phyloP scores from a whole-genome alignment of 2,888 invertebrate species.

The Morpho helenor region DNA sequence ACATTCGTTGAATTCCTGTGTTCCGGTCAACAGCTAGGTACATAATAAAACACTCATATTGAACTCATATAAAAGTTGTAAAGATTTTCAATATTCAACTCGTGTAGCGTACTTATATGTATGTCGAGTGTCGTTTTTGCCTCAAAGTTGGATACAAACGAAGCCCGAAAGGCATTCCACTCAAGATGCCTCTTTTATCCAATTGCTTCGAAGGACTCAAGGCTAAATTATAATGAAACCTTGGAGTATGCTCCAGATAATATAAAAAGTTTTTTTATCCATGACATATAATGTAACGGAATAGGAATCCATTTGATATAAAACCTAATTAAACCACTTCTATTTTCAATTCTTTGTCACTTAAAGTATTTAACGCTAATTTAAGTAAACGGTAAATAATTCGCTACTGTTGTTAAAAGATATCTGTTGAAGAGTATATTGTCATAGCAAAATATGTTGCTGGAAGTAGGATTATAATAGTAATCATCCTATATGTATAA shows the following conservation, averaged over 20 bases:
- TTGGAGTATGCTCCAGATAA: constrained; percentile 22
- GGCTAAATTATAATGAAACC: constrained; percentile 35
- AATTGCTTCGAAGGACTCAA: constrained; percentile 48
- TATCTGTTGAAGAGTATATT: no score
- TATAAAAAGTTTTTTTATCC: constrained; percentile 18
- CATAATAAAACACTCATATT: neutral
- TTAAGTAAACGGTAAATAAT: no score
- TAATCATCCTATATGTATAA: no score
- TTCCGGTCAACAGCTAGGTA: neutral
- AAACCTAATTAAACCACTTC: no score
- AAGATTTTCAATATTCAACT: constrained; percentile 59
- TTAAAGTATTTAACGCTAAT: no score
- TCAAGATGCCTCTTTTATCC: constrained; percentile 54
- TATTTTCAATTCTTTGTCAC: no score
- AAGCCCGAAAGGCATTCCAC: constrained; percentile 44
- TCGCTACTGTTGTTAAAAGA: no score
- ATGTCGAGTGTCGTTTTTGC: constrained; percentile 52
- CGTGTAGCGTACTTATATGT: constrained; percentile 53
- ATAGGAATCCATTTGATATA: neutral
- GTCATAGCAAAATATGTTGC: no score
- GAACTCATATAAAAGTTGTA: constrained; percentile 35
- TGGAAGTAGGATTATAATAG: no score
- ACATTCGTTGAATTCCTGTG: neutral
- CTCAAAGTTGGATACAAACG: constrained; percentile 45
- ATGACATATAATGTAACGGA: neutral